phyloP scores from a whole-genome alignment of 2,113 vertebrate genomes.

The Sylvietta virens region DNA sequence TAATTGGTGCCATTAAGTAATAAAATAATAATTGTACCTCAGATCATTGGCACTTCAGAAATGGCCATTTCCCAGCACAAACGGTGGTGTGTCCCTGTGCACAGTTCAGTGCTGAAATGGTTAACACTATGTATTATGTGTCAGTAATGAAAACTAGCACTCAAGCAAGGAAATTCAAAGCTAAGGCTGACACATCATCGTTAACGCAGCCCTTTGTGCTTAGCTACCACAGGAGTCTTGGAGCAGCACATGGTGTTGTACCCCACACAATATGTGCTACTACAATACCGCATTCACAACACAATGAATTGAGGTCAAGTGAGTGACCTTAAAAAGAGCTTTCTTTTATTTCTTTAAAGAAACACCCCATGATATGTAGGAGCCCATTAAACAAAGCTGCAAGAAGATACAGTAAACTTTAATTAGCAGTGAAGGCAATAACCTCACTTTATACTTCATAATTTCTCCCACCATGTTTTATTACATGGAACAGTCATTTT shows the following conservation, averaged over 20 bases:
- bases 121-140: constrained; percentile 44
- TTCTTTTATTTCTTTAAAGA: constrained; percentile 69
- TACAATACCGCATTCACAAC: constrained; percentile 61
- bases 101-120: constrained; percentile 9
- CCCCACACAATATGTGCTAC: constrained; percentile 66
- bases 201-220: constrained; percentile 65
- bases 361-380: constrained; percentile 56
- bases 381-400: constrained; percentile 67
- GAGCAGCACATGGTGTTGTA: constrained; percentile 67
- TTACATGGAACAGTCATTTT: constrained; percentile 65
- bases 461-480: constrained; percentile 67
- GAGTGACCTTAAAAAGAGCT: constrained; percentile 67
- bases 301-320: constrained; percentile 65
- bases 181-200: constrained; percentile 60
- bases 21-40: constrained; percentile 30
- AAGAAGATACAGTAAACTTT: constrained; percentile 69
- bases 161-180: constrained; percentile 66
- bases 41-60: neutral
- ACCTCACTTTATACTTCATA: constrained; percentile 65
- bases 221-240: constrained; percentile 58
- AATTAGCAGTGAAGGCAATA: constrained; percentile 68
- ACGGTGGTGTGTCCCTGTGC: neutral
- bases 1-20: constrained; percentile 45
- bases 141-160: constrained; percentile 65
- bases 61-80: neutral